phyloP scores from a whole-genome alignment of 1,140 invertebrate genomes.

The Spodoptera litura region DNA sequence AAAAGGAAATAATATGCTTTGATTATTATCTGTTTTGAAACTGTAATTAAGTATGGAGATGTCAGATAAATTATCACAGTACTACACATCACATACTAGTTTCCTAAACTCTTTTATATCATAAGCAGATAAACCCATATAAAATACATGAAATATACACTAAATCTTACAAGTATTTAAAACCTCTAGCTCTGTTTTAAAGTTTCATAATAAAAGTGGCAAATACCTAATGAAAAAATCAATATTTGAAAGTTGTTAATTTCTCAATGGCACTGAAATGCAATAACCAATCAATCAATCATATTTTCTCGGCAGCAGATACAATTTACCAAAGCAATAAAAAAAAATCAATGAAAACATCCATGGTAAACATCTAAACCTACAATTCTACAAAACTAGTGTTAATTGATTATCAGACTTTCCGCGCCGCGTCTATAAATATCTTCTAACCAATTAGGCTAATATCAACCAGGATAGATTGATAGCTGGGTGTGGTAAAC shows the following conservation, averaged over 20 bases:
- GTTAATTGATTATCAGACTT: conserved; percentile 67
- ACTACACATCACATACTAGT: no score
- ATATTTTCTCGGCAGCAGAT: neutral
- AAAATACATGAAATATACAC: no score
- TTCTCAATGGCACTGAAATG: no score
- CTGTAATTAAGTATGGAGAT: no score
- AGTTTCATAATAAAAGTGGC: conserved; percentile 1
- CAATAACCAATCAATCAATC: no score
- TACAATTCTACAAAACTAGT: conserved; percentile 49
- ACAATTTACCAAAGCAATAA: neutral
- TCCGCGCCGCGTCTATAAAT: conserved; percentile 77
- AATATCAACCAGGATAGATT: conserved; percentile 58
- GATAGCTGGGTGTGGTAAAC: conserved; percentile 74
- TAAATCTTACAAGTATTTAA: no score
- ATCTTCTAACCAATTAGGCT: conserved; percentile 69
- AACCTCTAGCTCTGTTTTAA: neutral
- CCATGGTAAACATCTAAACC: conserved; percentile 33
- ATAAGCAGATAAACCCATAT: no score
- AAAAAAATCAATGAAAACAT: conserved; percentile 48
- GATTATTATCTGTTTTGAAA: no score
- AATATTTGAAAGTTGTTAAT: no score
- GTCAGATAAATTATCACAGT: no score
- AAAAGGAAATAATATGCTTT: no score
- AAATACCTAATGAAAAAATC: neutral
- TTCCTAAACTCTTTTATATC: no score